Base-by-base conservation (phyloP, 2,113 vertebrate genomes). In the Hydrolagus affinis region DNA sequence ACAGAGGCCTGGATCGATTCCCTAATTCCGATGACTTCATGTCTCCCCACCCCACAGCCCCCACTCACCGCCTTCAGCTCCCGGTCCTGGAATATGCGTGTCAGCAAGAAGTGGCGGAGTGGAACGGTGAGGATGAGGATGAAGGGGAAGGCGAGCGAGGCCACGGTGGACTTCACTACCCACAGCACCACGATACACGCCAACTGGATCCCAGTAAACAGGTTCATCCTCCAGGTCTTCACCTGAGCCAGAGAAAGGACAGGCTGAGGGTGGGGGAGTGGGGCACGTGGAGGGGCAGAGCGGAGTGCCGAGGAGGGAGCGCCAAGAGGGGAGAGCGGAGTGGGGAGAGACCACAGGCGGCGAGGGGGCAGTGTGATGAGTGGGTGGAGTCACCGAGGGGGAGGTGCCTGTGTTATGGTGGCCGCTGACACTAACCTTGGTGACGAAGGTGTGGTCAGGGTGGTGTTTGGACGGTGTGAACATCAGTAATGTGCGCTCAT, bases 111-210 rank as follows among this genome's bases (percentile, higher is more conserved):
- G 85, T 95, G 95, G 76, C 98, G 94, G 87, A 98, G 91, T 1
- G 98, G 97, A 87, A 99, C 97, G 0, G 98, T 99, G 93, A 99
- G 95, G 92, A 99, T 97, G 89, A 99, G 94, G 91, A 99, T 91
- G 60, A 99, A 99, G 87, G 98, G 98, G 87, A 99, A 99, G 28
- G 98, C 98, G 87, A 99, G 89, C 0, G 98, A 98, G 23, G 94
- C 96, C 30, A 90, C 94, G 0, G 98, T 98, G 44, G 97, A 99
- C 90, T 99, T 99, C 88, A 99, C 96, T 86, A 96, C 95, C 98
- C 97, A 99, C 85, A 99, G 94, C 71, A 97, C 90, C 12, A 95
- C 93, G 1, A 99, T 98, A 91, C 97, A 99, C 85, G 91, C 88
- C 92, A 99, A 90, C 90, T 99, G 98, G 88, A 96, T 95, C 88